phyloP scores from a whole-genome alignment of 1,140 invertebrate genomes.

The Drosophila kikkawai region DNA sequence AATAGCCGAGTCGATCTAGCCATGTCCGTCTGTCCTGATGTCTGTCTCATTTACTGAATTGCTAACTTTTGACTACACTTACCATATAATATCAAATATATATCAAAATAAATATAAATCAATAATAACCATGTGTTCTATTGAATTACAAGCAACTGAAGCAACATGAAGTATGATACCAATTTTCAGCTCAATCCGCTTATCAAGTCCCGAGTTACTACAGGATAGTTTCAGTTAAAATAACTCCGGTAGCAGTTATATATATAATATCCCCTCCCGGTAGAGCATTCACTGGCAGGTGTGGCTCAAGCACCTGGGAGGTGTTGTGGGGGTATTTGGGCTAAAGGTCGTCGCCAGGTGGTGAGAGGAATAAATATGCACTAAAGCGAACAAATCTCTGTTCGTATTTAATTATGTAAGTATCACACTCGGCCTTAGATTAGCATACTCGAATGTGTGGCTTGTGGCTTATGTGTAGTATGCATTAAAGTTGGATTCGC shows the following conservation, averaged over 20 bases:
- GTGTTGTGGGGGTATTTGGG: not conserved
- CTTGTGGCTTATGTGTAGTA: slow-evolving; percentile 1
- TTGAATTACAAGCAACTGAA: not conserved
- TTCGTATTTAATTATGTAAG: slow-evolving; percentile 64
- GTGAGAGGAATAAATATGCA: slow-evolving; percentile 22
- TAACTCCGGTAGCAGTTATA: not conserved
- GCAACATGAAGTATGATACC: not conserved
- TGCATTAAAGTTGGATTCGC: not conserved
- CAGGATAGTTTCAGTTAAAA: not conserved
- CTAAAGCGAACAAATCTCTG: slow-evolving; percentile 28
- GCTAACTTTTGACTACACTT: too few relatives aligned
- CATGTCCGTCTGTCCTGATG: too few relatives aligned
- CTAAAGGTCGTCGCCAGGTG: slow-evolving; percentile 19
- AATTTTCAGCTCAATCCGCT: not conserved
- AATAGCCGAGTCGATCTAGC: too few relatives aligned
- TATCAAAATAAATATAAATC: not conserved
- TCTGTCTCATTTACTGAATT: too few relatives aligned
- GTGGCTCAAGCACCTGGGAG: not conserved
- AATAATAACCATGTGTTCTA: not conserved
- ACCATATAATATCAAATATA: too few relatives aligned
- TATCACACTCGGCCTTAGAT: slow-evolving; percentile 49
- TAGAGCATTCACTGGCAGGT: not conserved
- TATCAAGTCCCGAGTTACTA: too few relatives aligned
- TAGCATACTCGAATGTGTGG: slow-evolving; percentile 46
- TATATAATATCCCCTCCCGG: too few relatives aligned